phyloP scores from a whole-genome alignment of 2,113 vertebrate genomes.

The Galemys pyrenaicus region DNA sequence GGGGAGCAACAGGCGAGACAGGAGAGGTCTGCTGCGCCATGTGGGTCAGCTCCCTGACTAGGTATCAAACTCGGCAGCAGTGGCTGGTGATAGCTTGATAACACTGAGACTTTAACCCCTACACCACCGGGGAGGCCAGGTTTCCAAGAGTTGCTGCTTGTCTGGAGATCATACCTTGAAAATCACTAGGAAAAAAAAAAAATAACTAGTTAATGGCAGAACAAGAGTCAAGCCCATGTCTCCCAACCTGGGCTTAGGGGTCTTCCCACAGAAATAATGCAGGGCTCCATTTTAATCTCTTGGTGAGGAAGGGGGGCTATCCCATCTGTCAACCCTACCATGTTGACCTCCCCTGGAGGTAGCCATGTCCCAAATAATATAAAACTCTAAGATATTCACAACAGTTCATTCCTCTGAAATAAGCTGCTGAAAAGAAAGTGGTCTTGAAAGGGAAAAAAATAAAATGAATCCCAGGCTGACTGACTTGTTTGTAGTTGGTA shows the following conservation, averaged over 20 bases:
- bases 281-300: neutral
- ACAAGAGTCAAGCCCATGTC: neutral
- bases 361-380: neutral
- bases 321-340: neutral
- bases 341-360: neutral
- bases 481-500: neutral
- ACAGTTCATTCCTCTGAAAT: slow-evolving; percentile 22
- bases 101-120: no score
- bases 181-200: neutral
- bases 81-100: no score
- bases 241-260: neutral
- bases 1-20: no score
- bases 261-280: neutral
- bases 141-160: neutral
- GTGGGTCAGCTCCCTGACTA: no score
- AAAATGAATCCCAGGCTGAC: neutral
- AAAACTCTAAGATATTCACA: neutral
- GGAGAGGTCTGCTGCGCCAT: no score
- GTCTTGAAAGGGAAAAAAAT: slow-evolving; percentile 15
- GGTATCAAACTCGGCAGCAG: no score
- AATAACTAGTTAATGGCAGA: neutral
- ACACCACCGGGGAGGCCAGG: no score
- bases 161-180: neutral
- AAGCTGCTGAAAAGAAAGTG: slow-evolving; percentile 27
- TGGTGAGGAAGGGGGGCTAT: no score